Evolutionary conservation across 2,797 vertebrate species (phyloP).

Genomic region (Anguilla anguilla): DNA sequence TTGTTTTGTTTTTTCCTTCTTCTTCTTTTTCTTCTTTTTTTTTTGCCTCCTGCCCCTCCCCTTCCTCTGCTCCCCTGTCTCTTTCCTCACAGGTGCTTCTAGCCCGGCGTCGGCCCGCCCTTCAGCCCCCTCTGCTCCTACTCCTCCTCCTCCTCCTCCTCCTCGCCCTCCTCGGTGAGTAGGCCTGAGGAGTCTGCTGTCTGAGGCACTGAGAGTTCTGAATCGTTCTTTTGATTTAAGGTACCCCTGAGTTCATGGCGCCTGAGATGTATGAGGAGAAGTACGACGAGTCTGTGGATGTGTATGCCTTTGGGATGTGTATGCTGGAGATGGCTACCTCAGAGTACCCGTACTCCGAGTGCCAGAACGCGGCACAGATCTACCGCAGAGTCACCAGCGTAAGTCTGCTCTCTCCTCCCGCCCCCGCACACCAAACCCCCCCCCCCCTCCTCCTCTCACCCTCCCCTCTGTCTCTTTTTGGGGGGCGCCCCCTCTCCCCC

Average conservation of each 20-base stretch:
- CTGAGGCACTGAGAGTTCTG: slow-evolving; percentile 75
- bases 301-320: slow-evolving; percentile 99
- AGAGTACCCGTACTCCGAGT: slow-evolving; percentile 98
- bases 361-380: slow-evolving; percentile 98
- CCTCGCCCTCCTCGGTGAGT: slow-evolving; percentile 50
- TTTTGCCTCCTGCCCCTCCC: background rate
- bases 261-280: slow-evolving; percentile 99
- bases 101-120: slow-evolving; percentile 58
- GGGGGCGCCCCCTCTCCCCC: slow-evolving; percentile 1
- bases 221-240: slow-evolving; percentile 85
- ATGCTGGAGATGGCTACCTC: slow-evolving; percentile 99
- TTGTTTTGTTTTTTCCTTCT: slow-evolving; percentile 53
- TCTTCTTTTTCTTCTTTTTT: slow-evolving; percentile 49
- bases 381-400: slow-evolving; percentile 94
- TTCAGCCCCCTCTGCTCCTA: slow-evolving; percentile 37
- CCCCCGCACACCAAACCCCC: background rate
- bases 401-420: slow-evolving; percentile 52
- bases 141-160: slow-evolving; percentile 52
- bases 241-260: slow-evolving; percentile 98
- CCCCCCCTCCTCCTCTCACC: background rate
- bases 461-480: background rate
- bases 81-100: slow-evolving; percentile 55
- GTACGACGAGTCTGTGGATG: slow-evolving; percentile 97
- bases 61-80: slow-evolving; percentile 39
- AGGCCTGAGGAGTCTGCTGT: slow-evolving; percentile 56